These are phyloP conservation scores for Torymus auratus DNA, from an alignment of 2,888 invertebrate species.

Conservation along the genomic window DNA sequence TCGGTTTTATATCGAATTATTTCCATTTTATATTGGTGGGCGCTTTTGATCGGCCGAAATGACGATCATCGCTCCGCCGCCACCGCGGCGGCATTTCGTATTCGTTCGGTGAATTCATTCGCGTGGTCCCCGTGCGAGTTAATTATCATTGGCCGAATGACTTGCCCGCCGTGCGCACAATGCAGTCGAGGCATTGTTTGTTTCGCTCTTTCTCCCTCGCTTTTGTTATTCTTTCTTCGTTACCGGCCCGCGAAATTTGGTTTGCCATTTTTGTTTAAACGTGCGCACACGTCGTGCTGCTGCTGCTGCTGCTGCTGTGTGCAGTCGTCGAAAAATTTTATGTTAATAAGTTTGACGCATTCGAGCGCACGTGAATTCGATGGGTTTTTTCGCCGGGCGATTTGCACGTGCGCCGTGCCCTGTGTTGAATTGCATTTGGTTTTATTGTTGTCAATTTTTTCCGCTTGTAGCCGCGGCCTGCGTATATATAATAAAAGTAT, in stretches of 20 bases:
- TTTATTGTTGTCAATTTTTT: no score
- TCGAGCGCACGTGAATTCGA: not conserved
- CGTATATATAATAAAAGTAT: no score
- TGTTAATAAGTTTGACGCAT: constrained; percentile 50
- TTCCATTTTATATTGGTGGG: constrained; percentile 65
- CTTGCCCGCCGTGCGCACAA: constrained; percentile 51
- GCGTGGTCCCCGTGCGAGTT: constrained; percentile 60
- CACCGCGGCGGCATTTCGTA: constrained; percentile 60
- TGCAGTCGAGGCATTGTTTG: constrained; percentile 21
- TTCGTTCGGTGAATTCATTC: constrained; percentile 61
- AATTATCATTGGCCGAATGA: constrained; percentile 66
- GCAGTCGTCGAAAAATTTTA: constrained; percentile 43
- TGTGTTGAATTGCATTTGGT: no score
- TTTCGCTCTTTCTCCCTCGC: constrained; percentile 22
- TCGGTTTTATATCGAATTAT: constrained; percentile 68
- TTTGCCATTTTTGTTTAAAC: constrained; percentile 51
- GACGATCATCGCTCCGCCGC: constrained; percentile 60
- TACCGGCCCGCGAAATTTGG: constrained; percentile 27
- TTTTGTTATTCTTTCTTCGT: constrained; percentile 58
- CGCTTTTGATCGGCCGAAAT: constrained; percentile 66
- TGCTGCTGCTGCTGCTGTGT: not conserved
- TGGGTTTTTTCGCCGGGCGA: constrained; percentile 29
- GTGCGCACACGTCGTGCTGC: not conserved
- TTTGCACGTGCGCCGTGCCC: no score
- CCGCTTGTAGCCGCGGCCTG: no score